Conservation (phyloP, 2,113 vertebrate species). For the Syngnathus scovelli region DNA sequence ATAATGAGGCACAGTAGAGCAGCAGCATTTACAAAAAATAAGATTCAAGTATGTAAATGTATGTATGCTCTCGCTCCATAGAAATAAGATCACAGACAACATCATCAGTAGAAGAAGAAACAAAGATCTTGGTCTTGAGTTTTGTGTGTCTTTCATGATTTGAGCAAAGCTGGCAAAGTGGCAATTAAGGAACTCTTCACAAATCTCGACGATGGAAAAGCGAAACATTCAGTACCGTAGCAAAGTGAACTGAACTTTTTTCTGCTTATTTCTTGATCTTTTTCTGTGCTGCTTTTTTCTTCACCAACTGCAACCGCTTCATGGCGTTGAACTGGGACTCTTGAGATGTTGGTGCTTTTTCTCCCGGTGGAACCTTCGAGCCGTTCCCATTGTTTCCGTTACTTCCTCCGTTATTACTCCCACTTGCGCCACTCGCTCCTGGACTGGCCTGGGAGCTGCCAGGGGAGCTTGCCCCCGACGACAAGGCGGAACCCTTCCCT, state of each 20-base stretch:
- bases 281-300: slow-evolving; percentile 97
- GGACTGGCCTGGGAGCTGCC: slow-evolving; percentile 52
- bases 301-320: slow-evolving; percentile 94
- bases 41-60: slow-evolving; percentile 60
- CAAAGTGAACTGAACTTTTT: neutral
- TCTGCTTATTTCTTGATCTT: slow-evolving; percentile 85
- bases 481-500: slow-evolving; percentile 75
- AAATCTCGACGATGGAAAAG: neutral
- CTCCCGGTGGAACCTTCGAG: slow-evolving; percentile 67
- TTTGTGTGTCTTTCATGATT: neutral
- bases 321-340: slow-evolving; percentile 96
- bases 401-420: slow-evolving; percentile 51
- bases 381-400: slow-evolving; percentile 68
- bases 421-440: slow-evolving; percentile 62
- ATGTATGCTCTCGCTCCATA: slow-evolving; percentile 23
- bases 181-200: neutral
- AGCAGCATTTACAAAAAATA: slow-evolving; percentile 50
- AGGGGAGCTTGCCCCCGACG: slow-evolving; percentile 67
- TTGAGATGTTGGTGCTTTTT: slow-evolving; percentile 88
- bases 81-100: slow-evolving; percentile 25
- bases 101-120: neutral
- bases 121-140: neutral
- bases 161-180: neutral
- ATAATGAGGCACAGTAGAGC: slow-evolving; percentile 45
- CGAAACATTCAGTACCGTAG: neutral